These are phyloP conservation scores for Hyles vespertilio DNA, from an alignment of 1,140 invertebrate species.

Conservation along the genomic window DNA sequence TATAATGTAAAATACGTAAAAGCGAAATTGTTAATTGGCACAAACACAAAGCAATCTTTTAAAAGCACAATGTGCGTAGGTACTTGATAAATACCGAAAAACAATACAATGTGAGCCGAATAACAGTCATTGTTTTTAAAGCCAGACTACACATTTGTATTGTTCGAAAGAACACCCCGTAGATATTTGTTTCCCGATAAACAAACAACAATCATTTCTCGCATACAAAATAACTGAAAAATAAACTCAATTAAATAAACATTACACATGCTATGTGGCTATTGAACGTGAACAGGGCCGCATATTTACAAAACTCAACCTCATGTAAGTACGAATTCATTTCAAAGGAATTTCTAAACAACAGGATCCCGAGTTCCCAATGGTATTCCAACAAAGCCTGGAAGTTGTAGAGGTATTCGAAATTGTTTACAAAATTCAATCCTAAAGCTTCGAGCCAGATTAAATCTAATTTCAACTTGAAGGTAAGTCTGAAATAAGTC, in stretches of 20 bases:
- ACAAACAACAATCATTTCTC: conserved; percentile 10
- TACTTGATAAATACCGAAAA: too few relatives aligned
- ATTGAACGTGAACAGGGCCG: conserved; percentile 38
- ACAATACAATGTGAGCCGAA: too few relatives aligned
- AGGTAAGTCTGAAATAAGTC: conserved; percentile 76
- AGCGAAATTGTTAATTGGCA: too few relatives aligned
- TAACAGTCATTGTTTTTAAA: too few relatives aligned
- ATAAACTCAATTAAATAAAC: conserved; percentile 52
- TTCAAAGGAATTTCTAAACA: conserved; percentile 70
- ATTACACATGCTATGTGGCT: conserved; percentile 26
- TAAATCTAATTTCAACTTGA: conserved; percentile 76
- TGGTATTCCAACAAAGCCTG: conserved; percentile 73
- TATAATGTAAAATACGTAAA: too few relatives aligned
- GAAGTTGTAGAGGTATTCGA: conserved; percentile 71
- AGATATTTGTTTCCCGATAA: conserved; percentile 6
- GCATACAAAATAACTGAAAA: conserved; percentile 28
- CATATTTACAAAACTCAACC: conserved; percentile 51
- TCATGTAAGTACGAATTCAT: conserved; percentile 66
- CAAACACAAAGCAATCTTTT: too few relatives aligned
- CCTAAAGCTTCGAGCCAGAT: conserved; percentile 73
- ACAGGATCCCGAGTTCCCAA: conserved; percentile 63
- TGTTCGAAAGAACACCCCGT: too few relatives aligned
- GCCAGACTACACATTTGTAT: too few relatives aligned
- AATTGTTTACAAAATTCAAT: conserved; percentile 76
- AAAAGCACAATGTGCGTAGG: too few relatives aligned